Conservation (phyloP, 2,888 invertebrate species). For the Frankliniella fusca region DNA sequence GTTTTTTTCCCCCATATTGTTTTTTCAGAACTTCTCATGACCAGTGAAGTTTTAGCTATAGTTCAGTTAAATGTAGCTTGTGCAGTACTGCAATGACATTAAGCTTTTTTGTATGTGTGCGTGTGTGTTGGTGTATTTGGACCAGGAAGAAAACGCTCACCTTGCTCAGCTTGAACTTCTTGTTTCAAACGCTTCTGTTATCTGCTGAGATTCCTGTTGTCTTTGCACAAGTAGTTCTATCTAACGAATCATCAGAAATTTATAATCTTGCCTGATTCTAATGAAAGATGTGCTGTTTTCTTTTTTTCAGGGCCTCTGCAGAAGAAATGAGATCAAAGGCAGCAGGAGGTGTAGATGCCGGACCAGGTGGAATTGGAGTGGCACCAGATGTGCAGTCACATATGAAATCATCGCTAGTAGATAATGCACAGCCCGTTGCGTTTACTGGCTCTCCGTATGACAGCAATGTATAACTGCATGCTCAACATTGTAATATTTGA, state of each 20-base stretch:
- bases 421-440: conserved; percentile 76
- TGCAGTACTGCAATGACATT: too few species aligned
- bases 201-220: not conserved
- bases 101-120: too few species aligned
- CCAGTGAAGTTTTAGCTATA: too few species aligned
- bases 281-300: not conserved
- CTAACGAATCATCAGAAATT: not conserved
- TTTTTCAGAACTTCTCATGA: too few species aligned
- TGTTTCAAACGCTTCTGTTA: not conserved
- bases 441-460: conserved; percentile 60
- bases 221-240: not conserved
- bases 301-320: conserved; percentile 62
- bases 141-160: too few species aligned
- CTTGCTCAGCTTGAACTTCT: not conserved
- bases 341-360: conserved; percentile 44
- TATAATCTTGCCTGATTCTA: not conserved
- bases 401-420: conserved; percentile 70
- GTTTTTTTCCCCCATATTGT: too few species aligned
- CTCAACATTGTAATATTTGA: conserved; percentile 1
- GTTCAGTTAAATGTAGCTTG: too few species aligned
- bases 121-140: too few species aligned
- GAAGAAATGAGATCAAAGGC: conserved; percentile 68
- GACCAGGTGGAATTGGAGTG: conserved; percentile 33
- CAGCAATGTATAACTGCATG: conserved; percentile 16
- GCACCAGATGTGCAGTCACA: conserved; percentile 47